Evolutionary conservation across 2,888 invertebrate species (phyloP), one percentile per base, ranked within the genome.

Genomic region (Aphrophora alni): DNA sequence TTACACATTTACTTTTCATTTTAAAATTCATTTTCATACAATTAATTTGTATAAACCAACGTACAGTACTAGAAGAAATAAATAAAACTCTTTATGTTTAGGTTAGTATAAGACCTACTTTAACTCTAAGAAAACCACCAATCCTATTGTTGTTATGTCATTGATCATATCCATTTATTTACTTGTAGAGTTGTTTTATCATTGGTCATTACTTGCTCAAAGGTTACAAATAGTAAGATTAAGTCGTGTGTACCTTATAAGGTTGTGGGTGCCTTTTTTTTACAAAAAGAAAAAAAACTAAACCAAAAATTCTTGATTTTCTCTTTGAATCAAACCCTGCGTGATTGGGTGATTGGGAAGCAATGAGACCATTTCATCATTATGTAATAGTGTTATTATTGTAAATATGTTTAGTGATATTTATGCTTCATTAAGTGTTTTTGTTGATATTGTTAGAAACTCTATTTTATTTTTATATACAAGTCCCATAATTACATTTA

Each of bases 111-210:
- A 59, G 59, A 59, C 59, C 5, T 59, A 21, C 10, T 12, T 21
- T 59, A 21, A 59, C 71, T 71, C 26, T 71, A 71, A 33, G 33
- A 71, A 70, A 71, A 71, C 71, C 71, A 71, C 71, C 8, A 71
- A 71, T 71, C 71, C 71, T 28, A 71, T 71, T 71, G 70, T 27
- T 70, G 10, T 71, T 17, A 27, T 26, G 27, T 71, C 33, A 33
- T 71, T 71, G 71, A 21, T 59, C 21, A 59, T 59, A 21, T 21
- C 59, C 59, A 59, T 59, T 59, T 21, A 44, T 44, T 59, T 59
- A 21, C 59, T 44, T 3, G 59, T 59, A 59, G 59, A 10, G 44
- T 59, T 59, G 59, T 59, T 59, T 59, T 59, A 21, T 59, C 59
- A 59, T 59, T 59, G 59, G 59, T 59, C 59, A 59, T 59, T 59